Evolutionary conservation across 2,797 vertebrate genomes (phyloP).

Genomic region (Echiichthys vipera): DNA sequence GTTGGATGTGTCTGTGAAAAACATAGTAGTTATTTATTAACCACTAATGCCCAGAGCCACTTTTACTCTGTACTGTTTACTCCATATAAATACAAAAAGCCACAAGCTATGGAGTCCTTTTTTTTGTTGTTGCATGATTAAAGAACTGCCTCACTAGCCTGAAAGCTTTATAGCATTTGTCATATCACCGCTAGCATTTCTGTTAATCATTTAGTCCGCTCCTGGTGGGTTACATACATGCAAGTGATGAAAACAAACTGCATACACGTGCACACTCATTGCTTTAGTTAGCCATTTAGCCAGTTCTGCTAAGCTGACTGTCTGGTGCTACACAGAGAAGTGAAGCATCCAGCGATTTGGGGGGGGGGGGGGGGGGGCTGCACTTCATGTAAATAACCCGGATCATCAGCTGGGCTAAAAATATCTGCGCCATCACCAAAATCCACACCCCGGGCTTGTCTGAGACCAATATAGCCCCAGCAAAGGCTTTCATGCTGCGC

Average conservation of each 20-base stretch:
- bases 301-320: constrained; percentile 26
- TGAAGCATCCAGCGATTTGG: constrained; percentile 24
- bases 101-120: constrained; percentile 7
- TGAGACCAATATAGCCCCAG: constrained; percentile 81
- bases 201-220: neutral
- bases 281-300: constrained; percentile 25
- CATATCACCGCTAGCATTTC: neutral
- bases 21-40: constrained; percentile 57
- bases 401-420: constrained; percentile 81
- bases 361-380: constrained; percentile 12
- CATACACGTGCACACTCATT: neutral
- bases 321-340: constrained; percentile 27
- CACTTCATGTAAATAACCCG: constrained; percentile 64
- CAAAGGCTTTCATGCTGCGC: constrained; percentile 81
- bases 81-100: constrained; percentile 30
- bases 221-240: neutral
- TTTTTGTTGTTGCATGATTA: constrained; percentile 8
- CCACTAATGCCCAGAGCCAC: constrained; percentile 34
- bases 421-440: constrained; percentile 80
- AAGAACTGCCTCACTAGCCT: neutral
- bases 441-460: constrained; percentile 78
- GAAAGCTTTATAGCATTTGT: constrained; percentile 1
- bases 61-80: constrained; percentile 37
- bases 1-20: constrained; percentile 16
- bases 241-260: constrained; percentile 2